phyloP scores from a whole-genome alignment of 2,888 invertebrate genomes.

The Andrena chrysosceles region DNA sequence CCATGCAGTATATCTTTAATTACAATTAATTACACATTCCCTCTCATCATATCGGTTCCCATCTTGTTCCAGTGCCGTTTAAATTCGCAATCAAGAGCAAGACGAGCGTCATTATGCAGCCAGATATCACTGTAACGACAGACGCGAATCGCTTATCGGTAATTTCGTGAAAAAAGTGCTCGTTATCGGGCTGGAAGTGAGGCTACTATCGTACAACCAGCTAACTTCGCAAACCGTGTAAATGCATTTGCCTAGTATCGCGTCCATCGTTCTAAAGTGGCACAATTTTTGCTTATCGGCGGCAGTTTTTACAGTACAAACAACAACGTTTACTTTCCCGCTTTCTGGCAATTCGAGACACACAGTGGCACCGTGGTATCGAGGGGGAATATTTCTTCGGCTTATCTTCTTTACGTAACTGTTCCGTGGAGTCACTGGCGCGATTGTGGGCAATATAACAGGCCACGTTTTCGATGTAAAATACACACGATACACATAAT shows the following conservation, averaged over 20 bases:
- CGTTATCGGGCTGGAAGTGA: constrained; percentile 15
- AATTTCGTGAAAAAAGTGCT: constrained; percentile 23
- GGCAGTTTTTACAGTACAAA: background rate
- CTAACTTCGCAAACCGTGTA: background rate
- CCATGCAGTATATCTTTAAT: too few relatives aligned
- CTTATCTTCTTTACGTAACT: background rate
- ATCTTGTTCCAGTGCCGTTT: background rate
- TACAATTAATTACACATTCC: too few relatives aligned
- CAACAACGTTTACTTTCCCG: too few relatives aligned
- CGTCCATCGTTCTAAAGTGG: background rate
- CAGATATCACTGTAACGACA: background rate
- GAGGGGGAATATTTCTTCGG: background rate
- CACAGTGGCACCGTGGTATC: background rate
- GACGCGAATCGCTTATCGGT: constrained; percentile 20
- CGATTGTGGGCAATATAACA: too few relatives aligned
- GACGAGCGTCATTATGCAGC: background rate
- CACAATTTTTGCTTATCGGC: constrained; percentile 4
- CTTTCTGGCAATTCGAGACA: background rate
- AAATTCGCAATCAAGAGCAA: background rate
- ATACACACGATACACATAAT: too few relatives aligned
- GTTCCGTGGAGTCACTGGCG: background rate
- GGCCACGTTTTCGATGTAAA: too few relatives aligned
- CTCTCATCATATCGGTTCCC: background rate
- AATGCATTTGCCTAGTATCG: background rate
- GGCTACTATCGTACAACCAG: background rate